These are phyloP conservation scores for Coturnix japonica DNA, from an alignment of 2,113 vertebrate species.

Conservation along the genomic window DNA sequence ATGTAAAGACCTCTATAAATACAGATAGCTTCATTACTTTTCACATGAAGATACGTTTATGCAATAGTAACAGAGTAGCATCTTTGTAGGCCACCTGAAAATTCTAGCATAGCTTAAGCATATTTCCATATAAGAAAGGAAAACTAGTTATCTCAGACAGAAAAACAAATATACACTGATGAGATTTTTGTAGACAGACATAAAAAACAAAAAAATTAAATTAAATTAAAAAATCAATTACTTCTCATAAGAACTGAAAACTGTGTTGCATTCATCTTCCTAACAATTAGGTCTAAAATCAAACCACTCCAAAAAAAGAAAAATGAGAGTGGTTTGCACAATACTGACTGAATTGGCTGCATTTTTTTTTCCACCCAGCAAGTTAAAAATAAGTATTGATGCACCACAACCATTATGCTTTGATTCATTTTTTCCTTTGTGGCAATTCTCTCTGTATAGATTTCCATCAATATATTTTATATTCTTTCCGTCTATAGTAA, in stretches of 20 bases:
- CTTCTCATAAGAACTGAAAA: neutral
- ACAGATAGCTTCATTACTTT: neutral
- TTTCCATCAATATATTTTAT: neutral
- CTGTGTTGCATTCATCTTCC: neutral
- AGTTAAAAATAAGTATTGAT: neutral
- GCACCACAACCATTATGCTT: neutral
- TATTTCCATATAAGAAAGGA: neutral
- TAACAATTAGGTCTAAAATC: neutral
- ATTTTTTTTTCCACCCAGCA: neutral
- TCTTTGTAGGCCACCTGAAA: neutral
- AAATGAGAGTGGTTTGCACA: neutral
- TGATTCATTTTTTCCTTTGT: neutral
- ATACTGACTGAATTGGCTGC: neutral
- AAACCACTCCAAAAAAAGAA: neutral
- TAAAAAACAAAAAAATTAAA: neutral
- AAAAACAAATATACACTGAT: neutral
- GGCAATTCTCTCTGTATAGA: neutral
- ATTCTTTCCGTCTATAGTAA: neutral
- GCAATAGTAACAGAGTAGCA: neutral
- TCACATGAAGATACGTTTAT: neutral
- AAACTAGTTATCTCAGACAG: neutral
- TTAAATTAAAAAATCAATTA: neutral
- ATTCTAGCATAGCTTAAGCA: neutral
- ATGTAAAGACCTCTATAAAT: neutral
- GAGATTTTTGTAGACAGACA: neutral